phyloP scores from a whole-genome alignment of 2,113 vertebrate genomes.

The Acrocephalus kingi region DNA sequence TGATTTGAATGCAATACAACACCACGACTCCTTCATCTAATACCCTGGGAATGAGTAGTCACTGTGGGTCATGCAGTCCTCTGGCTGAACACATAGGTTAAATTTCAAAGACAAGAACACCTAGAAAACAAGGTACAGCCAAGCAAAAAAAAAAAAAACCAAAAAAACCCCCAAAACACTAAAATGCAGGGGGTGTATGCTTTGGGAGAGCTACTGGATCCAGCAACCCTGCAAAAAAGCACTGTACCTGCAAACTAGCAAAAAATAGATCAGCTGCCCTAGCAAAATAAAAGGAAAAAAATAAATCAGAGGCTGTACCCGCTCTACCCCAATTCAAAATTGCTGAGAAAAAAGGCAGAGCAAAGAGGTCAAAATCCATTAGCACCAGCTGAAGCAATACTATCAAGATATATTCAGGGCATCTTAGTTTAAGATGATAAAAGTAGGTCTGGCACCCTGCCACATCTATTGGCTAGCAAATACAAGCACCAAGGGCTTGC shows the following conservation, averaged over 20 bases:
- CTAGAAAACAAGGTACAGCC: not conserved
- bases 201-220: not conserved
- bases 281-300: not conserved
- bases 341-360: not conserved
- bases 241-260: not conserved
- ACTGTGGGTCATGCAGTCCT: not conserved
- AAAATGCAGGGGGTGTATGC: not conserved
- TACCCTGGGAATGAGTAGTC: not conserved
- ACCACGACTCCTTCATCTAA: constrained; percentile 11
- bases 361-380: not conserved
- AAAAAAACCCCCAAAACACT: not conserved
- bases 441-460: not conserved
- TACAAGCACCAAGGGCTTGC: not conserved
- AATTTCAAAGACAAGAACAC: constrained; percentile 28
- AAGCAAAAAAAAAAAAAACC: not conserved
- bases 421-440: not conserved
- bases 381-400: not conserved
- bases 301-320: not conserved
- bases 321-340: not conserved
- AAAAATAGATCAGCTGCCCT: not conserved
- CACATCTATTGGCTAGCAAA: not conserved
- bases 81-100: not conserved
- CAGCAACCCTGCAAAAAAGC: not conserved
- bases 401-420: not conserved
- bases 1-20: constrained; percentile 43